Conservation (phyloP, 2,888 invertebrate species). For the Bugulina stolonifera region DNA sequence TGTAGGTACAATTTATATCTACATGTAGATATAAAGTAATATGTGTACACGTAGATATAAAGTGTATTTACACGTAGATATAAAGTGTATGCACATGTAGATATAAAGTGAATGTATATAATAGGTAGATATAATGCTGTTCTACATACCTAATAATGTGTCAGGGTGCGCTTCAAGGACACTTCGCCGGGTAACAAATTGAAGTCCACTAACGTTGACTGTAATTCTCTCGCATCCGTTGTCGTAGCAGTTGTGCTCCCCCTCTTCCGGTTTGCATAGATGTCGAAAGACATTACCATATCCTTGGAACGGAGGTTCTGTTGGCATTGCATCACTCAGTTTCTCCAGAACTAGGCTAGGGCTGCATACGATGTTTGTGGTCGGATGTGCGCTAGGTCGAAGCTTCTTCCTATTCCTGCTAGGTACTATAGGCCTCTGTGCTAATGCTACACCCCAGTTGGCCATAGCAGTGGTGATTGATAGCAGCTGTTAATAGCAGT, state of each 20-base stretch:
- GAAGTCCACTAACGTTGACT: slow-evolving; percentile 52
- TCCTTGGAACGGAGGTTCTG: slow-evolving; percentile 8
- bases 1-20: too few species aligned
- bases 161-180: slow-evolving; percentile 48
- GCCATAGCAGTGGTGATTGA: neutral
- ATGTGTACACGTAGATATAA: too few species aligned
- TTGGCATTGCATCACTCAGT: neutral
- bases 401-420: slow-evolving; percentile 7
- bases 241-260: slow-evolving; percentile 38
- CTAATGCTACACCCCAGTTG: slow-evolving; percentile 22
- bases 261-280: slow-evolving; percentile 21
- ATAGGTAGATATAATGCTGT: too few species aligned
- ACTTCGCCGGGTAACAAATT: slow-evolving; percentile 48
- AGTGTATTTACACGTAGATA: too few species aligned
- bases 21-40: too few species aligned
- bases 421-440: neutral
- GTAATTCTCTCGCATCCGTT: slow-evolving; percentile 47
- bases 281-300: slow-evolving; percentile 21
- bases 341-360: neutral
- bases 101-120: too few species aligned
- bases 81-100: too few species aligned
- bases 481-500: neutral
- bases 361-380: neutral
- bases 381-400: neutral
- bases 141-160: slow-evolving; percentile 40